These are phyloP conservation scores for Lepidothrix coronata DNA, from an alignment of 2,113 vertebrate genomes.

Conservation along the genomic window DNA sequence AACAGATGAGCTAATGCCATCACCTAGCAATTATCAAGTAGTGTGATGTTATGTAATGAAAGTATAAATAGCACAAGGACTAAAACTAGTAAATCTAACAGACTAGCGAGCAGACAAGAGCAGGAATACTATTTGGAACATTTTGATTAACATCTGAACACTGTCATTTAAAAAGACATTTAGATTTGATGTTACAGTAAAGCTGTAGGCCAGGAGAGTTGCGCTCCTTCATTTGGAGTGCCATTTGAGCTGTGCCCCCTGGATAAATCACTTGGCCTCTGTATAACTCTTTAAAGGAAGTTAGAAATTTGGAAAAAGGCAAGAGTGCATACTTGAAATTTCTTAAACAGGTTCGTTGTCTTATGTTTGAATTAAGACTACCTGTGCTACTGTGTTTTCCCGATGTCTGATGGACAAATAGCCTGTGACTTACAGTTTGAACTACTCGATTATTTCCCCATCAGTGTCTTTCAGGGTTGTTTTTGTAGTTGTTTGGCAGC, in stretches of 20 bases:
- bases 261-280: conserved; percentile 16
- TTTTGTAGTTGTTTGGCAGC: not conserved
- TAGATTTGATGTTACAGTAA: not conserved
- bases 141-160: conserved; percentile 1
- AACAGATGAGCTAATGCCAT: conserved; percentile 37
- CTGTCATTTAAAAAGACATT: not conserved
- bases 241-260: not conserved
- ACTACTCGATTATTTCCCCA: not conserved
- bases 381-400: not conserved
- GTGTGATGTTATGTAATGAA: conserved; percentile 57
- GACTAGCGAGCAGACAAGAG: conserved; percentile 10
- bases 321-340: not conserved
- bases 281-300: not conserved
- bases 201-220: not conserved
- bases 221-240: not conserved
- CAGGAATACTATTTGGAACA: not conserved
- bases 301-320: not conserved
- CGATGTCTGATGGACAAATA: not conserved
- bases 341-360: not conserved
- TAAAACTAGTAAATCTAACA: conserved; percentile 43
- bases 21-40: conserved; percentile 52
- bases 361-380: not conserved
- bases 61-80: conserved; percentile 49
- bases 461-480: not conserved
- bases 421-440: not conserved